Conservation (phyloP, 2,113 vertebrate genomes). For the Syngnathus scovelli region DNA sequence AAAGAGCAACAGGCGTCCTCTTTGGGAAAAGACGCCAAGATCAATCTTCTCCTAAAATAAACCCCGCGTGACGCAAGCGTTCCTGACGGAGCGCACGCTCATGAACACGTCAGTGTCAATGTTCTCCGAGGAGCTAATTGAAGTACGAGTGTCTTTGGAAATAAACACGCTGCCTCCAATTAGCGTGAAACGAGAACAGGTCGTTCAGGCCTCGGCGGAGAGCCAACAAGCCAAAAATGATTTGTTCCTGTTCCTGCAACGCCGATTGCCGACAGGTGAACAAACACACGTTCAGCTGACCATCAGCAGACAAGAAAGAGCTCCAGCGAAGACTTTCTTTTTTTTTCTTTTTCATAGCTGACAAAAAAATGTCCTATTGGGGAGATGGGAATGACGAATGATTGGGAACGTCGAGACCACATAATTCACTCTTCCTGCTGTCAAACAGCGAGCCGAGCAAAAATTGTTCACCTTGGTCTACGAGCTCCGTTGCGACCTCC, state of each 20-base stretch:
- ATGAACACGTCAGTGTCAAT: background rate
- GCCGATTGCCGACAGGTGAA: slow-evolving; percentile 3
- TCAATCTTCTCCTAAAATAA: background rate
- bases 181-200: slow-evolving; percentile 32
- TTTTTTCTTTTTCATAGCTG: background rate
- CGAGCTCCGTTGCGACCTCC: too few species aligned
- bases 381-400: too few species aligned
- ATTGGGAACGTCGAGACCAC: too few species aligned
- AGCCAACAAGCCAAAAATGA: background rate
- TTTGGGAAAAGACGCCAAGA: background rate
- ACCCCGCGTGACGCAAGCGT: background rate
- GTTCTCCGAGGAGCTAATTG: slow-evolving; percentile 7
- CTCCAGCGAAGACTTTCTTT: background rate
- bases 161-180: slow-evolving; percentile 16
- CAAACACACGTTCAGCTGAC: background rate
- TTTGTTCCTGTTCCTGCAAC: background rate
- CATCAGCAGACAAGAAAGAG: background rate
- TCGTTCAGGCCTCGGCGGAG: background rate
- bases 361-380: too few species aligned
- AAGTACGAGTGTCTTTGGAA: slow-evolving; percentile 16
- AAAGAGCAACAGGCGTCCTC: background rate
- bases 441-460: background rate
- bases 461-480: too few species aligned
- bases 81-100: background rate
- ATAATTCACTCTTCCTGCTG: background rate